Conservation (phyloP, 1,140 invertebrate species). For the Caenorhabditis briggsae region DNA sequence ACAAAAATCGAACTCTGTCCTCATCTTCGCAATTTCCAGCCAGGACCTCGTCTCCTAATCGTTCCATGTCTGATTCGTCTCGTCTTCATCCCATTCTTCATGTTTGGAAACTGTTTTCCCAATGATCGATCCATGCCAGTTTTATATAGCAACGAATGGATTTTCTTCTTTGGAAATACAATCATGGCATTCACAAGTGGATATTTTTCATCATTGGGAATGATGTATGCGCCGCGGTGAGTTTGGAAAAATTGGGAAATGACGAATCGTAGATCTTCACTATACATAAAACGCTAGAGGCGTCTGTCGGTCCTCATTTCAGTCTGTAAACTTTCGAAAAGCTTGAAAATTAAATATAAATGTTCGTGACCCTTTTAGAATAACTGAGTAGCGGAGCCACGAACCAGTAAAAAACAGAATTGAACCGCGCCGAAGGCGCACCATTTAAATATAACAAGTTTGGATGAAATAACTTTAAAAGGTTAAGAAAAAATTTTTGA, state of each 20-base stretch:
- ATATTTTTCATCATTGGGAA: constrained; percentile 56
- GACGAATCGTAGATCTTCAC: not conserved
- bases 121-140: constrained; percentile 15
- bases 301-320: not conserved
- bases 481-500: too few species aligned
- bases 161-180: constrained; percentile 60
- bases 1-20: too few species aligned
- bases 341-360: too few species aligned
- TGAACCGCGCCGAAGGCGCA: too few species aligned
- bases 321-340: too few species aligned
- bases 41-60: constrained; percentile 43
- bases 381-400: too few species aligned
- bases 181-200: constrained; percentile 60
- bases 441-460: too few species aligned
- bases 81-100: constrained; percentile 61
- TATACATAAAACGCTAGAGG: not conserved
- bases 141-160: constrained; percentile 50
- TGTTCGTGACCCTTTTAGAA: too few species aligned
- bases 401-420: too few species aligned
- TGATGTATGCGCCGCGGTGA: constrained; percentile 63
- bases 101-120: constrained; percentile 52
- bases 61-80: constrained; percentile 53
- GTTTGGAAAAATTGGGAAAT: not conserved
- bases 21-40: constrained; percentile 26
- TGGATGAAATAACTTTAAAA: too few species aligned